Evolutionary conservation across 2,888 invertebrate species (phyloP), one percentile per base, ranked within the genome.

Genomic region (Drosophila falleni): DNA sequence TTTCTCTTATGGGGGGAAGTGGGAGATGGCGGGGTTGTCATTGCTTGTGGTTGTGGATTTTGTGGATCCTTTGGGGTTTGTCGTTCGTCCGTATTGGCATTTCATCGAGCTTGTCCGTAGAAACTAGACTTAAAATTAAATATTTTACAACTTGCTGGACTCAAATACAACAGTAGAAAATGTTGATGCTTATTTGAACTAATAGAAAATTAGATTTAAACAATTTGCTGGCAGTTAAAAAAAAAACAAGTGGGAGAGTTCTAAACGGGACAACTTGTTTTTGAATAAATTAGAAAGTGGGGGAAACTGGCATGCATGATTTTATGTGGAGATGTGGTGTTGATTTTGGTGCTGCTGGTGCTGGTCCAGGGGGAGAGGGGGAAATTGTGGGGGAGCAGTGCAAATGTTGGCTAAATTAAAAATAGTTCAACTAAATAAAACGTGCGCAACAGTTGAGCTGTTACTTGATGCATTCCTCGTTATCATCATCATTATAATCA

Each of bases 131-230:
- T 81, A 85, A 39, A 70, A 73, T 76, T 82, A 75, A 82, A 71
- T 83, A 86, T 83, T 86, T 89, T 81, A 81, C 68, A 78, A 73
- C 72, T 70, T 71, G 73, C 68, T 77, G 68, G 67, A 75, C 74
- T 74, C 71, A 71, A 70, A 76, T 70, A 74, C 74, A 71, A 67
- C 53, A 71, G 67, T 58, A 16, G 44, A 69, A 41, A 56, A 60
- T 56, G 44, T 44, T 44, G 55, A 56, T 39, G 64, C 76, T 71
- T 80, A 75, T 50, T 76, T 79, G 54, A 75, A 79, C 79, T 79
- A 79, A 61, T 39, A 26, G 19, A 16, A 31, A 58, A n/a, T 59
- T 59, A 56, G 37, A 61, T 62, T 49, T 44, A 35, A 63, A 39
- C 44, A 42, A 47, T 54, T 41, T 42, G 62, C 53, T 73, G 78